A percentile compares a stretch with the other conserved stretches of the same genome.
Evolutionary conservation across 2,888 invertebrate genomes (phyloP).

Genomic region (Idaea biselata): DNA sequence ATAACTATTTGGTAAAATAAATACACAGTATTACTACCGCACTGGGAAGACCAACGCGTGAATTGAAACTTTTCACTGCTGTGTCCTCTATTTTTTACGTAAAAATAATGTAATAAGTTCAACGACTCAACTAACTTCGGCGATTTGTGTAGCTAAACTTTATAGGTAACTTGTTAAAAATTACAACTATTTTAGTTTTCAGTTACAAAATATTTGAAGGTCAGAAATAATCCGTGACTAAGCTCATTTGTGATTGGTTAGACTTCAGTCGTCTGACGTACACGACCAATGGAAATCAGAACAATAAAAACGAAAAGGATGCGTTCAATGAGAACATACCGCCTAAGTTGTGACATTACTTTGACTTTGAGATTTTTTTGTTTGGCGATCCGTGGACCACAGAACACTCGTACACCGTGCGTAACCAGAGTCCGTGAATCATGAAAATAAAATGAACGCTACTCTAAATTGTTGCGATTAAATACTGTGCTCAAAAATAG

Average conservation of each 20-base stretch:
- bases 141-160: not conserved
- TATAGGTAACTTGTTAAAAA: not conserved
- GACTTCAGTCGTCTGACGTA: not conserved
- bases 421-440: too few species aligned
- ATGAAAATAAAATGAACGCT: too few species aligned
- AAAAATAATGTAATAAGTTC: not conserved
- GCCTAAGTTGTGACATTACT: slow-evolving; percentile 38
- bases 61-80: not conserved
- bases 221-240: not conserved
- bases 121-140: not conserved
- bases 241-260: slow-evolving; percentile 7
- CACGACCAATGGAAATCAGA: not conserved
- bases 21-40: not conserved
- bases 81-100: not conserved
- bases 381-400: not conserved
- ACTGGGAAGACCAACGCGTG: not conserved
- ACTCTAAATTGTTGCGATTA: too few species aligned
- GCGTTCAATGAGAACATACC: slow-evolving; percentile 16
- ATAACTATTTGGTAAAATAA: not conserved
- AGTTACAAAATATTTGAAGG: not conserved
- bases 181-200: not conserved
- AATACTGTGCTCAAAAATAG: too few species aligned
- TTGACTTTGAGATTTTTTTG: slow-evolving; percentile 45
- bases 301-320: not conserved
- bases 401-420: not conserved